Evolutionary conservation across 2,113 vertebrate species (phyloP), one percentile per base, ranked within the genome.

Genomic region (Telmatochromis sp.): DNA sequence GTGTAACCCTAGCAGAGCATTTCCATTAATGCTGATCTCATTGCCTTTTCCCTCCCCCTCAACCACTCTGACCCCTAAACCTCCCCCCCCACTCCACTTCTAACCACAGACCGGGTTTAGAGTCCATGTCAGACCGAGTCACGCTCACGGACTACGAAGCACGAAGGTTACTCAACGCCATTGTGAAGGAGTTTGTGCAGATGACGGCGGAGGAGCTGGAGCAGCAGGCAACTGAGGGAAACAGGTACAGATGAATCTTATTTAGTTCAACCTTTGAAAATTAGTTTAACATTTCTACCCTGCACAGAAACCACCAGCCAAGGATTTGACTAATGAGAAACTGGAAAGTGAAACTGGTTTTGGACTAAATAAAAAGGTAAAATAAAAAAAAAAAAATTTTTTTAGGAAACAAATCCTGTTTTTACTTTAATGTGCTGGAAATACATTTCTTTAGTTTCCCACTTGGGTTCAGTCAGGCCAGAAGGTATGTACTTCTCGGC

Each of bases 101-200:
- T 14, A 23, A 2, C 63, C 33, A 19, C 87, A 99, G 98, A 97
- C 93, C 97, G 17, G 96, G 96, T 82, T 81, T 97, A 80, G 97
- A 98, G 87, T 97, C 97, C 50, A 89, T 96, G 87, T 94, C 97
- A 10, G 98, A 98, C 54, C 95, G 94, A 35, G 94, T 96, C 84
- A 94, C 89, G 2, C 96, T 98, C 90, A 97, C 96, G 35, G 97
- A 99, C 85, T 97, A 98, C 1, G 98, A 99, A 93, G 97, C 97
- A 2, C 96, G 96, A 81, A 89, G 98, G 94, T 96, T 99, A 94
- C 96, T 99, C 95, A 98, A 97, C 42, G 97, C 97, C 1, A 96
- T 99, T 26, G 95, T 98, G 84, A 98, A 97, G 95, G 97, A 98
- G 91, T 98, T 98, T 83, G 89, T 98, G 89, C 97, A 98, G 96